Evolutionary conservation across 53 echinoderm and acorn worm species (phyloP), one percentile per base, ranked within the genome.

Genomic region (Holothuria leucospilota): DNA sequence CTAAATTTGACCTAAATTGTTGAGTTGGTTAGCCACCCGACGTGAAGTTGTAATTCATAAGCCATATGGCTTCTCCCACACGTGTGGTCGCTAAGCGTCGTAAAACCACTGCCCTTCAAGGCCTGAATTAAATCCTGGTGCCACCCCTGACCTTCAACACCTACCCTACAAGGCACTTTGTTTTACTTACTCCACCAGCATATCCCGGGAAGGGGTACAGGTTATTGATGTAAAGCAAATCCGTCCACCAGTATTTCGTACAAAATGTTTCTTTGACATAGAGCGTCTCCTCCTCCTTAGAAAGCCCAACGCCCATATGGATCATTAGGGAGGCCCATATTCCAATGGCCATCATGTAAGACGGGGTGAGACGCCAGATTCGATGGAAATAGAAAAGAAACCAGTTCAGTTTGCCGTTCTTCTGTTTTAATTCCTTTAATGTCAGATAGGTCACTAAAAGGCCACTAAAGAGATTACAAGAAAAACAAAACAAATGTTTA

Each of bases 341-440:
- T 39, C 81, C 85, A 69, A 92, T 59, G 20, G 71, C 82, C 18
- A 88, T 68, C 82, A 85, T 85, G 70, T 89, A 89, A 51, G 80
- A 65, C 0, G 92, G 92, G 20, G 92, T 92, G 15, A 92, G 74
- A 21, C 92, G 85, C 92, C 92, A 92, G 79, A 68, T 89, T 11
- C 92, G 92, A 68, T 92, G 92, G 67, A 92, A 89, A 82, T 92
- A 92, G 82, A 89, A 92, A 64, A 92, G 25, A 1, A 79, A 53
- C 92, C 92, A 92, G 51, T 89, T 89, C 16, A 42, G n/a, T 27
- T 63, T 49, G 63, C 85, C 87, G 49, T 82, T 70, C 6, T 26
- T 69, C 41, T 81, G 77, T 13, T 24, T 39, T 21, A 86, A 64
- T 11, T 78, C 71, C 67, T 86, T 86, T 26, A 92, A 85, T 4